Evolutionary conservation across 1,140 invertebrate species (phyloP).

Genomic region (Harlomillsia oculata): DNA sequence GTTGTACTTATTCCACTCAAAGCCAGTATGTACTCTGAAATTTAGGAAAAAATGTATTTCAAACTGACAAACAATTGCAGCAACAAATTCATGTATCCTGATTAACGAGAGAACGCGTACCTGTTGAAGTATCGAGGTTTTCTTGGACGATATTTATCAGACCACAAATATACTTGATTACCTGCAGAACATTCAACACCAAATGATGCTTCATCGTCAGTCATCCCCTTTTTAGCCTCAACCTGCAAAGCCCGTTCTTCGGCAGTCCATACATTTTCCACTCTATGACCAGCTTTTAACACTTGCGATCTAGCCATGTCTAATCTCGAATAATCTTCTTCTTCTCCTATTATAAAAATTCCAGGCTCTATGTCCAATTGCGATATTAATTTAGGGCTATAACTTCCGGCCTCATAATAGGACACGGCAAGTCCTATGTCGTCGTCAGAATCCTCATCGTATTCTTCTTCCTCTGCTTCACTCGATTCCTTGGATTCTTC

Average conservation of each 20-base stretch:
- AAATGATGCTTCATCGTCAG: slow-evolving; percentile 79
- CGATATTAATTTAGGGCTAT: slow-evolving; percentile 67
- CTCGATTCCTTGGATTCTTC: background rate
- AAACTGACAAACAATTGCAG: background rate
- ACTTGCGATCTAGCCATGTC: slow-evolving; percentile 60
- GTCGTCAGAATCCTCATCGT: slow-evolving; percentile 25
- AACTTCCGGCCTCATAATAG: slow-evolving; percentile 68
- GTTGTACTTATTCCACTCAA: slow-evolving; percentile 99
- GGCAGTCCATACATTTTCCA: slow-evolving; percentile 38
- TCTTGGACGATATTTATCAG: slow-evolving; percentile 92
- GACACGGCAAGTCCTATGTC: slow-evolving; percentile 52
- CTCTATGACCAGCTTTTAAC: slow-evolving; percentile 36
- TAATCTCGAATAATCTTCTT: slow-evolving; percentile 66
- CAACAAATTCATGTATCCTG: background rate
- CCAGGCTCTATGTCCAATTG: slow-evolving; percentile 66
- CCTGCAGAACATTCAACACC: slow-evolving; percentile 80
- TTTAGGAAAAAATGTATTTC: slow-evolving; percentile 15
- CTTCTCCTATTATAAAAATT: slow-evolving; percentile 65
- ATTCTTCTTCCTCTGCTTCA: slow-evolving; percentile 38
- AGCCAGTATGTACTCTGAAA: slow-evolving; percentile 71
- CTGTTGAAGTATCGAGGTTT: slow-evolving; percentile 98
- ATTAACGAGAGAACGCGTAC: slow-evolving; percentile 3
- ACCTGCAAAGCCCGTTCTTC: slow-evolving; percentile 51
- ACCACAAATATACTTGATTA: slow-evolving; percentile 88
- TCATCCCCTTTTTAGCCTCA: slow-evolving; percentile 82